Conservation (phyloP, 2,113 vertebrate species). For the Seriola dumerili region DNA sequence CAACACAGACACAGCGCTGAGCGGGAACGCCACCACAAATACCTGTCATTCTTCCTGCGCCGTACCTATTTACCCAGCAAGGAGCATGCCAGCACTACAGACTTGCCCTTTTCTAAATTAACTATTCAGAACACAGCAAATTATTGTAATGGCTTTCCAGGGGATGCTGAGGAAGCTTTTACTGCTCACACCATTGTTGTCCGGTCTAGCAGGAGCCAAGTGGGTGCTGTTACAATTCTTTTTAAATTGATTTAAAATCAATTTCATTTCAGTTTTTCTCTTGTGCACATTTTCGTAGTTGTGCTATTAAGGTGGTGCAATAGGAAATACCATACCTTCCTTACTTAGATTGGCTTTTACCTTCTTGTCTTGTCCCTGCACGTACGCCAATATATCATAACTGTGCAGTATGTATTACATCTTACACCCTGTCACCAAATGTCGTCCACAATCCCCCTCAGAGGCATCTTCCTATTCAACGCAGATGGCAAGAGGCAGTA, state of each 20-base stretch:
- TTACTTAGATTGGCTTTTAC: constrained; percentile 1
- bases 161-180: constrained; percentile 57
- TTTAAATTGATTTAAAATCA: background rate
- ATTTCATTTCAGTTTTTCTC: background rate
- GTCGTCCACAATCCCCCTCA: constrained; percentile 66
- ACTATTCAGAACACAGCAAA: constrained; percentile 42
- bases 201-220: constrained; percentile 7
- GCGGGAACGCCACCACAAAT: constrained; percentile 20
- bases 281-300: background rate
- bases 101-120: constrained; percentile 39
- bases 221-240: background rate
- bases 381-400: constrained; percentile 10
- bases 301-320: background rate
- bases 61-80: constrained; percentile 24
- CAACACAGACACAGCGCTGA: constrained; percentile 28
- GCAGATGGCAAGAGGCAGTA: constrained; percentile 78
- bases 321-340: background rate
- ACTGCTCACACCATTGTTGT: constrained; percentile 17
- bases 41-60: constrained; percentile 39
- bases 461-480: constrained; percentile 66
- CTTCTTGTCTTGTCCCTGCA: background rate
- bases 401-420: constrained; percentile 19
- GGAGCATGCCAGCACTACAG: constrained; percentile 21
- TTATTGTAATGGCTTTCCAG: constrained; percentile 43
- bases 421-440: constrained; percentile 50